Evolutionary conservation across 1,140 invertebrate genomes (phyloP).

Genomic region (Doryteuthis pealeii): DNA sequence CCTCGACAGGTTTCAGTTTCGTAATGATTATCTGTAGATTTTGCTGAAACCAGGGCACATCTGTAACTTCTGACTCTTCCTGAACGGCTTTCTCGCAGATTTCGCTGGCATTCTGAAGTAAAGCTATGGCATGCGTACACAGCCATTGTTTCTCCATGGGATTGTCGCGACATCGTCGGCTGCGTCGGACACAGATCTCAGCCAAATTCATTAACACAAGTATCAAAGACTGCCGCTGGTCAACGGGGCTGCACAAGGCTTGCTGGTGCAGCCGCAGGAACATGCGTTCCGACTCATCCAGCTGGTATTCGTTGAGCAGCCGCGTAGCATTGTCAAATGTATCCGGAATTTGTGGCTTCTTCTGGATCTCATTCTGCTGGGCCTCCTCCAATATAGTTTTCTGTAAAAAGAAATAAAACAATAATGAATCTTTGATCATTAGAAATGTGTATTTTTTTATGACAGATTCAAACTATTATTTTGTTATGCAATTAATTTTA

Average conservation of each 20-base stretch:
- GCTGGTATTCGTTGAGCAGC: slow-evolving; percentile 40
- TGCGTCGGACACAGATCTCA: slow-evolving; percentile 47
- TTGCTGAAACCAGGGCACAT: slow-evolving; percentile 46
- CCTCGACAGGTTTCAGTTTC: slow-evolving; percentile 41
- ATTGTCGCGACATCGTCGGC: slow-evolving; percentile 48
- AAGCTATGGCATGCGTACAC: slow-evolving; percentile 46
- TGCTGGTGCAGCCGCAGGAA: slow-evolving; percentile 41
- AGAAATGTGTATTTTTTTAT: not conserved
- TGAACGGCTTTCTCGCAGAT: slow-evolving; percentile 28
- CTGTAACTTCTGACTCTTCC: slow-evolving; percentile 36
- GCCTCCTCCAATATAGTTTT: not conserved
- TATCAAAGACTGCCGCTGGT: slow-evolving; percentile 37
- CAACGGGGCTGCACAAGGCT: slow-evolving; percentile 45
- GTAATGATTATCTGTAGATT: slow-evolving; percentile 35
- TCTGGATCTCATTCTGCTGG: not conserved
- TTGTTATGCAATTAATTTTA: too few species aligned
- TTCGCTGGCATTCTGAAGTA: slow-evolving; percentile 46
- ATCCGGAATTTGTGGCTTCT: slow-evolving; percentile 23
- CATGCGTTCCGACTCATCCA: slow-evolving; percentile 47
- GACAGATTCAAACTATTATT: not conserved
- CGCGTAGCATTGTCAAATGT: slow-evolving; percentile 35
- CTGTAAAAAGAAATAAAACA: not conserved
- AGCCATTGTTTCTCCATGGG: slow-evolving; percentile 55
- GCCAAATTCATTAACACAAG: slow-evolving; percentile 44
- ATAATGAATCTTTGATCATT: not conserved